Evolutionary conservation across 2,888 invertebrate genomes (phyloP), one percentile per base, ranked within the genome.

Genomic region (Hololepta plana): DNA sequence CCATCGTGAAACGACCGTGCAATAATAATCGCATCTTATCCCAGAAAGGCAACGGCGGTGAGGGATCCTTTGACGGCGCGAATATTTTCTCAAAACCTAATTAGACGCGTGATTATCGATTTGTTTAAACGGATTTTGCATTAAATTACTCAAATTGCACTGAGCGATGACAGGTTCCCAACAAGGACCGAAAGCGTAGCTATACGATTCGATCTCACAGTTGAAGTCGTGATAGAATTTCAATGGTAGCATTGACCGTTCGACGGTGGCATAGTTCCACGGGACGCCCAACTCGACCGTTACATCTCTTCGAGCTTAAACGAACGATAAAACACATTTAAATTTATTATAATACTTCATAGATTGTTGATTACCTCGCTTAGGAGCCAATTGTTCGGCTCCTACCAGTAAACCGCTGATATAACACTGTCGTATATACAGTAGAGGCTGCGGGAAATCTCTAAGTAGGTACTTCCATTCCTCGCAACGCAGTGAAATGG

Each of bases 161-260:
- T 88, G 84, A 0, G 90, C 84, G 29, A 90, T 74, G 9, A 87
- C 88, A 0, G 98, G 95, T 47, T 98, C 98, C 98, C 98, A 98
- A 52, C 96, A 96, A 0, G 96, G 93, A 0, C 98, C 98, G 49
- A 98, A 96, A 0, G 95, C 91, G 49, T 91, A 84, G 46, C 80
- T 79, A 47, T 73, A 84, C 37, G 77, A 74, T 27, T 81, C 75
- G 42, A 90, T 72, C 51, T 91, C 90, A 59, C 88, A 88, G 53
- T 88, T 90, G 30, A 98, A 68, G 55, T 98, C 96, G 57, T 98
- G 91, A 58, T 91, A 98, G 60, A 88, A 95, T 56, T 98, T 98
- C 20, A 96, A 61, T 0, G 93, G 75, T 25, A 88, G 80, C 81
- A 98, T 88, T 37, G 79, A 77, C 28, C 96, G 66, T 50, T 91